Evolutionary conservation across 2,888 invertebrate species (phyloP).

Genomic region (Polyommatus iphigenia): DNA sequence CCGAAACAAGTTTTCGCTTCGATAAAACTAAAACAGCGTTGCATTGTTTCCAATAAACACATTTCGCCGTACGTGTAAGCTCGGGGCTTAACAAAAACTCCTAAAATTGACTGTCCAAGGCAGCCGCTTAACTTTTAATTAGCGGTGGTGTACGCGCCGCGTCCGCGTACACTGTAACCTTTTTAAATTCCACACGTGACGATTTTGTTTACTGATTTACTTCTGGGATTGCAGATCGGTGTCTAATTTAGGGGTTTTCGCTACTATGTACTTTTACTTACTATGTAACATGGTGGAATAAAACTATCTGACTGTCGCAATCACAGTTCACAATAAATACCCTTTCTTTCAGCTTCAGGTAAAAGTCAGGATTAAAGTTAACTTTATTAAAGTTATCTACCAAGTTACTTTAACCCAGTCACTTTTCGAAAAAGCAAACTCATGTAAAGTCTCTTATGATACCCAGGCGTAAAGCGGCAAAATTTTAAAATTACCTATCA

Average conservation of each 20-base stretch:
- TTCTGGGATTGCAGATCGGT: neutral
- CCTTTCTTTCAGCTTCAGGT: too few relatives aligned
- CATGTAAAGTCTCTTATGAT: neutral
- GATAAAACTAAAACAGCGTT: slow-evolving; percentile 24
- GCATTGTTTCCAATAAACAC: slow-evolving; percentile 31
- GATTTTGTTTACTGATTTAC: neutral
- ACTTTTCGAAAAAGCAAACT: neutral
- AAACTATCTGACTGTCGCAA: too few relatives aligned
- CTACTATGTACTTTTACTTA: too few relatives aligned
- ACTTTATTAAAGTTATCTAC: too few relatives aligned
- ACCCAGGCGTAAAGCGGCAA: neutral
- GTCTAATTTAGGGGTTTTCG: neutral
- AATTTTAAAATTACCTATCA: slow-evolving; percentile 19
- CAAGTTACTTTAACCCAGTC: too few relatives aligned
- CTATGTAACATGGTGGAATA: too few relatives aligned
- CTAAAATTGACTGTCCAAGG: slow-evolving; percentile 58
- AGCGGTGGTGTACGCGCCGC: slow-evolving; percentile 49
- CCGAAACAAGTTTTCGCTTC: neutral
- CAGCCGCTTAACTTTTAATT: slow-evolving; percentile 71
- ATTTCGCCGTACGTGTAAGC: slow-evolving; percentile 35
- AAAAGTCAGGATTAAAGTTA: too few relatives aligned
- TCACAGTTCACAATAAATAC: too few relatives aligned
- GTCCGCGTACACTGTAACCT: slow-evolving; percentile 32
- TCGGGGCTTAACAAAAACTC: slow-evolving; percentile 52
- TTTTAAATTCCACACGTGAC: slow-evolving; percentile 28